A percentile compares a stretch with the other conserved stretches of the same genome.
Conservation (phyloP, 2,113 vertebrate species). For the Onychorhynchus coronatus region DNA sequence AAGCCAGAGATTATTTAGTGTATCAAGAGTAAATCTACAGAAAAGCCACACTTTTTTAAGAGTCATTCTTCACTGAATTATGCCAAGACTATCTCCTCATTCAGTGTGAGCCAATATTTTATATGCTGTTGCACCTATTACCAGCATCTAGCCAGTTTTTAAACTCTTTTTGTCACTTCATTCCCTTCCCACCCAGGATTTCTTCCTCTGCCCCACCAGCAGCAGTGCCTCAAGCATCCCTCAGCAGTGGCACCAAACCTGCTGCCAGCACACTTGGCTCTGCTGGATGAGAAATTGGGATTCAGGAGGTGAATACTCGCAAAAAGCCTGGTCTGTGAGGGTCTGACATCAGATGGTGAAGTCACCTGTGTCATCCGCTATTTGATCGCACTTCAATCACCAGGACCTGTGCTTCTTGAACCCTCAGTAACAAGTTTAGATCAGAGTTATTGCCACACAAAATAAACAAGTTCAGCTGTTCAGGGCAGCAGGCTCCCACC, state of each 20-base stretch:
- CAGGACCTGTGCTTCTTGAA: not conserved
- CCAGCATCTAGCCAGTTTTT: not conserved
- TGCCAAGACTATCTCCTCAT: conserved; percentile 9
- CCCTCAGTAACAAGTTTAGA: not conserved
- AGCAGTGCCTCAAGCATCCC: rapidly evolving
- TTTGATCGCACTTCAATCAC: rapidly evolving
- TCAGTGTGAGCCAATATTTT: not conserved
- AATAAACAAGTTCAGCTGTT: not conserved
- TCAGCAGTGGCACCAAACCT: rapidly evolving
- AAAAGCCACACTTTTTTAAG: conserved; percentile 21
- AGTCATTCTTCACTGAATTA: not conserved
- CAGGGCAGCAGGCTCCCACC: not conserved
- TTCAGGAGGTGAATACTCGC: not conserved
- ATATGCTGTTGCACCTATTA: not conserved
- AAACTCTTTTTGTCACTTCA: not conserved
- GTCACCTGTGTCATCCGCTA: rapidly evolving
- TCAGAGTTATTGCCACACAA: rapidly evolving
- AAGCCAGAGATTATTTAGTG: conserved; percentile 32
- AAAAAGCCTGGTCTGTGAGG: not conserved
- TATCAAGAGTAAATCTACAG: conserved; percentile 45
- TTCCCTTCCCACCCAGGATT: not conserved
- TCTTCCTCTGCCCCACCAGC: not conserved
- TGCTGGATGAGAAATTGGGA: no score
- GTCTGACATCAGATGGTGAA: not conserved
- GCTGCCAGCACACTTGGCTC: not conserved